Evolutionary conservation across 2,113 vertebrate genomes (phyloP), one percentile per base, ranked within the genome.

Genomic region (Dermatemys mawii): DNA sequence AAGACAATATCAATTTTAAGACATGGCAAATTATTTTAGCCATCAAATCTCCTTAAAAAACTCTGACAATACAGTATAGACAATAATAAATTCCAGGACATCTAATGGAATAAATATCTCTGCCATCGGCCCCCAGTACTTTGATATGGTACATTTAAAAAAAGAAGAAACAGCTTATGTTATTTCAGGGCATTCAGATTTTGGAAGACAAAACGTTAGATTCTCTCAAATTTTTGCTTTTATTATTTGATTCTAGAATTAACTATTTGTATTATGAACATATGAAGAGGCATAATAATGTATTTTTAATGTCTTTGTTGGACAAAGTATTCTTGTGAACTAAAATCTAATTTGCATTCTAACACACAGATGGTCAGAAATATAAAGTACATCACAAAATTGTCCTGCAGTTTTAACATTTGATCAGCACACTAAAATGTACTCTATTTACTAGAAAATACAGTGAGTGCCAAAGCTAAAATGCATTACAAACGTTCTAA

Each of bases 141-240:
- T 4, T 0, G 0, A 49, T 16, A 85, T 35, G 8, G 8, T 81
- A 41, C 17, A n/a, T 60, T 88, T 26, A 60, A 90, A 87, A 44
- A 75, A n/a, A 85, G 38, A 6, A 90, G 11, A 76, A 4, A 53
- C 54, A 87, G 16, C 32, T 53, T 1, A 53, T 1, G 0, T 53
- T 21, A 91, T 93, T 88, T 91, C 84, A 91, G 83, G 38, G 81
- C 22, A 70, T 26, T 83, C 51, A 82, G 51, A 90, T 7, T 92
- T 93, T 53, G 78, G 80, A 93, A 84, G 82, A 93, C 76, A 89
- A 95, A 91, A 93, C 78, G 60, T 87, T 86, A 82, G 22, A 41
- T 94, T 95, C 86, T 32, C 75, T n/a, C 60, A 26, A 84, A 70
- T 8, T 35, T 44, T 89, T 41, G 14, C 4, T 86, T 84, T 4